Evolutionary conservation across 2,113 vertebrate genomes (phyloP).

Genomic region (Pangasianodon gigas): DNA sequence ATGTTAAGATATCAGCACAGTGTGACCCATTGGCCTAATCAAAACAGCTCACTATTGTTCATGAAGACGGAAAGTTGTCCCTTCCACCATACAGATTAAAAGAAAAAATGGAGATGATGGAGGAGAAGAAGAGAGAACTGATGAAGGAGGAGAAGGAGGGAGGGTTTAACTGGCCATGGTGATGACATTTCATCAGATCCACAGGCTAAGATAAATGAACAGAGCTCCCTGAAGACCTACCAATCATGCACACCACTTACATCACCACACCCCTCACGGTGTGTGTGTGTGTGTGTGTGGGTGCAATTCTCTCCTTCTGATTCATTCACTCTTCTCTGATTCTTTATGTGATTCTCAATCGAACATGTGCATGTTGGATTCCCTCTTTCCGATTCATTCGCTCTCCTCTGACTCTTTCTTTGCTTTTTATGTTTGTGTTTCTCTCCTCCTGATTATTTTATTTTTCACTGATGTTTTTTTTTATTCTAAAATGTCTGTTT

Average conservation of each 20-base stretch:
- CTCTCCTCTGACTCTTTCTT: background rate
- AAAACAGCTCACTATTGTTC: background rate
- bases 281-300: constrained; percentile 28
- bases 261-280: background rate
- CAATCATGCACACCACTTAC: background rate
- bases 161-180: constrained; percentile 31
- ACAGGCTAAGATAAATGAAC: constrained; percentile 27
- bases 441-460: background rate
- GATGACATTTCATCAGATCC: constrained; percentile 51
- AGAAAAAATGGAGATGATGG: background rate
- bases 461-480: background rate
- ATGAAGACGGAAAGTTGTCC: background rate
- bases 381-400: background rate
- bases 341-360: background rate
- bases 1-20: background rate
- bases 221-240: constrained; percentile 28
- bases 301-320: background rate
- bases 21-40: background rate
- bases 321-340: background rate
- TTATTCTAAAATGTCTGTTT: background rate
- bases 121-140: background rate
- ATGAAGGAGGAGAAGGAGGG: constrained; percentile 2
- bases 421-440: background rate
- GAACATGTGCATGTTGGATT: background rate
- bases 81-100: background rate